phyloP scores from a whole-genome alignment of 1,140 invertebrate genomes.

The Agraylea sexmaculata region DNA sequence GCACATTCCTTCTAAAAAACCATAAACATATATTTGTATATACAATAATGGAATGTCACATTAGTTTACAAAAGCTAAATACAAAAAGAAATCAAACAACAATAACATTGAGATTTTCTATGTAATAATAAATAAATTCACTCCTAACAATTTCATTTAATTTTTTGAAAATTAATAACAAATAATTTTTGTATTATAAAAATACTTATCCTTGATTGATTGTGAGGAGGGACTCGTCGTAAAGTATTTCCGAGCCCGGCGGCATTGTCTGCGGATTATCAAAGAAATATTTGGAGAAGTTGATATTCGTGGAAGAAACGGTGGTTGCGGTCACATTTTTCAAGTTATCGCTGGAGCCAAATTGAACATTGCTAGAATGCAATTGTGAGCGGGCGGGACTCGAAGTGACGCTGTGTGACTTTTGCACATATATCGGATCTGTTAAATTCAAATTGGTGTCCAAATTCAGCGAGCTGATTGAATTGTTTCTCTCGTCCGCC shows the following conservation, averaged over 20 bases:
- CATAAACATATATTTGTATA: too few species aligned
- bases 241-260: slow-evolving; percentile 46
- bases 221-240: slow-evolving; percentile 31
- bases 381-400: slow-evolving; percentile 30
- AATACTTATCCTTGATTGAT: slow-evolving; percentile 34
- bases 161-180: too few species aligned
- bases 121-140: too few species aligned
- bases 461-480: slow-evolving; percentile 5
- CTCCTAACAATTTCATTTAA: too few species aligned
- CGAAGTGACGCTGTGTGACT: slow-evolving; percentile 33
- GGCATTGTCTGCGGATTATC: slow-evolving; percentile 35
- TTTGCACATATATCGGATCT: slow-evolving; percentile 19
- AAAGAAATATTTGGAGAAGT: slow-evolving; percentile 45
- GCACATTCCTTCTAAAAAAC: too few species aligned
- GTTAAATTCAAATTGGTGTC: slow-evolving; percentile 11
- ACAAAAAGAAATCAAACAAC: too few species aligned
- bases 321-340: slow-evolving; percentile 21
- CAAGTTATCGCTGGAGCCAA: slow-evolving; percentile 36
- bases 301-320: slow-evolving; percentile 30
- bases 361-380: slow-evolving; percentile 26
- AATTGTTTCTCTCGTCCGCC: background rate
- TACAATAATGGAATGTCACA: too few species aligned
- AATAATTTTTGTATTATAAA: too few species aligned
- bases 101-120: too few species aligned
- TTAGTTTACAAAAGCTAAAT: too few species aligned